Evolutionary conservation across 30 jellyfish, hydroid and myxozoan genomes (phyloP).

Genomic region (Aurelia aurita): DNA sequence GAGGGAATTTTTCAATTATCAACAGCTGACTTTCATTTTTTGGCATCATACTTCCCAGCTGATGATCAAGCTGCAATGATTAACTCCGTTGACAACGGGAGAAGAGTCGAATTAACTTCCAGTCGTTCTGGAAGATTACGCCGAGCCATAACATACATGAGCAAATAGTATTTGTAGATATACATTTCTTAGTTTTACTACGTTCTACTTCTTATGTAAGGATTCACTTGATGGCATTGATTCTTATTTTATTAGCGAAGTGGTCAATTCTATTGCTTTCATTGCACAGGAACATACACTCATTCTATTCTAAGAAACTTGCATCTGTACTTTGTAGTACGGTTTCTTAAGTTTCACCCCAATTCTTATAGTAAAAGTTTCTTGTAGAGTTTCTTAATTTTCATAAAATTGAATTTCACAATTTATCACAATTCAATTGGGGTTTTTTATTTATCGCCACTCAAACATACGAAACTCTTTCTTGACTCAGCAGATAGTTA

Average conservation of each 20-base stretch:
- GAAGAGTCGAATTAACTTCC: background rate
- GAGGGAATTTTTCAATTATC: background rate
- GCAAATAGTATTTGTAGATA: conserved; percentile 7
- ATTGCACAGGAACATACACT: conserved; percentile 6
- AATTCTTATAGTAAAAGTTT: too few relatives aligned
- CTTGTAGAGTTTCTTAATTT: too few relatives aligned
- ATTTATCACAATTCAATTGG: too few relatives aligned
- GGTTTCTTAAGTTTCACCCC: too few relatives aligned
- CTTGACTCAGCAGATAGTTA: too few relatives aligned
- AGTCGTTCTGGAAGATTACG: conserved; percentile 7
- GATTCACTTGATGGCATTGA: conserved; percentile 13
- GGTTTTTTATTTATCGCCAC: too few relatives aligned
- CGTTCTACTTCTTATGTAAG: conserved; percentile 9
- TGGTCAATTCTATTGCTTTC: conserved; percentile 16
- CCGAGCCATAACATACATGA: conserved; percentile 30
- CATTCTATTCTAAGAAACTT: too few relatives aligned
- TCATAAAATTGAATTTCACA: too few relatives aligned
- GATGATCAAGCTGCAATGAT: background rate
- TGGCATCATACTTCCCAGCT: conserved; percentile 2
- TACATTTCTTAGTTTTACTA: conserved; percentile 10
- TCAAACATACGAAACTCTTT: too few relatives aligned
- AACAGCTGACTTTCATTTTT: background rate
- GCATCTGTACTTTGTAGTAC: too few relatives aligned
- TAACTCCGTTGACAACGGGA: conserved; percentile 1
- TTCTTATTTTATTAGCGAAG: conserved; percentile 7